These are phyloP conservation scores for Notamacropus eugenii DNA, from an alignment of 2,797 vertebrate genomes.

Conservation along the genomic window DNA sequence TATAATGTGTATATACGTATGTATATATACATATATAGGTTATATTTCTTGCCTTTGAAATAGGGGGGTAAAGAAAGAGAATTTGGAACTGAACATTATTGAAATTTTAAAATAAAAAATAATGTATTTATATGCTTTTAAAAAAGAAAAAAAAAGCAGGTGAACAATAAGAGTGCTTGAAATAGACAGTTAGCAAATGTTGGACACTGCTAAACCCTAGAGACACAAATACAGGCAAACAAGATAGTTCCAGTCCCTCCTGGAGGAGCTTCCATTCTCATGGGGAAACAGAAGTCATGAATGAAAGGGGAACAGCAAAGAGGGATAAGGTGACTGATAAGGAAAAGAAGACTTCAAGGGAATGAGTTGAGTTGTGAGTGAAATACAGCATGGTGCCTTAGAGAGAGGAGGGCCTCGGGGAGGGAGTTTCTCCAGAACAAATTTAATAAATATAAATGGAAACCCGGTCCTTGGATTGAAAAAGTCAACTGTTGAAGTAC, in stretches of 20 bases:
- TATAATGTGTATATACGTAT: neutral
- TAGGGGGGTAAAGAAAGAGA: neutral
- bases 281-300: neutral
- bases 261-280: neutral
- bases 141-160: neutral
- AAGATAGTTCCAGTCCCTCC: neutral
- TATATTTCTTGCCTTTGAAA: neutral
- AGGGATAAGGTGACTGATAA: neutral
- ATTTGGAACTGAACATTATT: neutral
- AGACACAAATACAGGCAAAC: neutral
- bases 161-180: neutral
- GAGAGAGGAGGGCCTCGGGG: neutral
- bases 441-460: neutral
- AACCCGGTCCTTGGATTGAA: neutral
- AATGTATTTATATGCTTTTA: neutral
- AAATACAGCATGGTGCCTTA: neutral
- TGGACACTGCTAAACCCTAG: neutral
- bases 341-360: neutral
- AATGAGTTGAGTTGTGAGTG: neutral
- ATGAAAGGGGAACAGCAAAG: neutral
- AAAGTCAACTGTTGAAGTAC: neutral
- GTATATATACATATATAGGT: neutral
- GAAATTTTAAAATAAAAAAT: neutral
- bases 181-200: neutral
- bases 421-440: neutral